Base-by-base conservation (phyloP, 2,888 invertebrate species). In the Sesia apiformis region DNA sequence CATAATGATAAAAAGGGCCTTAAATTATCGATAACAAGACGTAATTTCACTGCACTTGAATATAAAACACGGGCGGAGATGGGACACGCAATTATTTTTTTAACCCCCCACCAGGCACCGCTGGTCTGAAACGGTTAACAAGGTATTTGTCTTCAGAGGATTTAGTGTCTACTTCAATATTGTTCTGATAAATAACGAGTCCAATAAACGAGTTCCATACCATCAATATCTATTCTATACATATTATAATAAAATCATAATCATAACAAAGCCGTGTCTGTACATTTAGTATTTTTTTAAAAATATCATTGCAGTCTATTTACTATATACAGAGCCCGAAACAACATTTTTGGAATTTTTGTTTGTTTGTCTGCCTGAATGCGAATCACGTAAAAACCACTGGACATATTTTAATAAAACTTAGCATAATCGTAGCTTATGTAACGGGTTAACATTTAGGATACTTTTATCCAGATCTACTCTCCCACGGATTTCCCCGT, bases 131-230 rank as follows among this genome's bases (percentile, higher is more conserved):
- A 78, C 76, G 71, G 38, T 71, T 63, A 66, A 69, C 65, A 66
- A 63, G 66, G 68, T 69, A 73, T 74, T 79, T 75, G 78, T 78
- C 73, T 74, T 68, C 56, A 54, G 60, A 67, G 65, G 66, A 70
- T 79, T 79, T 50, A 46, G 46, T 46, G 46, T 46, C 46, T 46
- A 7, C 46, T 46, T n/a, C 23, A 8, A 46, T 7, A 8, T 8
- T 23, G 46, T n/a, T 46, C 23, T 46, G 23, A 46, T 46, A 46
- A 46, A 46, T 46, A 46, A 8, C 46, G 23, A 46, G 46, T 46
- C 23, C 46, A 46, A 8, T 46, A 46, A 46, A 46, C 46, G 46
- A 46, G 46, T 46, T 46, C 46, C 8, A 4, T 46, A 23, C 46
- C 23, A 23, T 46, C 23, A 46, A 23, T 46, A 23, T 46, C 46